Conservation (phyloP, 2,113 vertebrate genomes). For the Silurus asotus region DNA sequence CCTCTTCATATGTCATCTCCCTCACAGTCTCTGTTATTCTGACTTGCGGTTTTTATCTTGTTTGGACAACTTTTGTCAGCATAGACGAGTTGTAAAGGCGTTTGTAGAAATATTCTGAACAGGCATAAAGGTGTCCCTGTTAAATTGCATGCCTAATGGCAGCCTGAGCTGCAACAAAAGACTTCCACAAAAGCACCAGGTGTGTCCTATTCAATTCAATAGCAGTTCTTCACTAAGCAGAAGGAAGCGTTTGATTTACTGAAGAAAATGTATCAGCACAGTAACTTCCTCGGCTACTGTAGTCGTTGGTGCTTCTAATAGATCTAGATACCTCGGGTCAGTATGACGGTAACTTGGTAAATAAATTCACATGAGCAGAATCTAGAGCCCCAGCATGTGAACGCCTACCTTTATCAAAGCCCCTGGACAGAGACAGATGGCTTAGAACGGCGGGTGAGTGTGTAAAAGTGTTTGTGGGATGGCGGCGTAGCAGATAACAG, state of each 20-base stretch:
- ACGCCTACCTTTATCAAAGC: conserved; percentile 69
- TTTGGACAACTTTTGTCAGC: conserved; percentile 1
- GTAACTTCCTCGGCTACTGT: background rate
- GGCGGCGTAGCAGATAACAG: conserved; percentile 70
- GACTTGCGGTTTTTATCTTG: background rate
- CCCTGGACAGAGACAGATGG: conserved; percentile 75
- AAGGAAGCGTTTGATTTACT: background rate
- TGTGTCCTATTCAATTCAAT: background rate
- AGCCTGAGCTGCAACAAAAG: background rate
- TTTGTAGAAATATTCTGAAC: background rate
- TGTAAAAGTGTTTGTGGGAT: conserved; percentile 76
- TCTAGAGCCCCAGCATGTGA: conserved; percentile 49
- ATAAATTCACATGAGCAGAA: conserved; percentile 10
- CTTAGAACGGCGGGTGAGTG: conserved; percentile 67
- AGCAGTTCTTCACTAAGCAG: background rate
- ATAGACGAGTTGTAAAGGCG: background rate
- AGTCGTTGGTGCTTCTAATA: background rate
- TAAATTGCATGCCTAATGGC: background rate
- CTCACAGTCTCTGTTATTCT: background rate
- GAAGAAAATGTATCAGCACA: background rate
- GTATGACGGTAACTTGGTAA: background rate
- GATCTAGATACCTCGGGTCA: conserved; percentile 27
- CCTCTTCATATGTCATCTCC: background rate
- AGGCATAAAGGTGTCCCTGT: background rate
- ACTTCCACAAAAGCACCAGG: background rate